Percentiles rank a stretch among this genome's conserved stretches.
Evolutionary conservation across 2,888 invertebrate species (phyloP).

Genomic region (Rotaria magnacalcarata): DNA sequence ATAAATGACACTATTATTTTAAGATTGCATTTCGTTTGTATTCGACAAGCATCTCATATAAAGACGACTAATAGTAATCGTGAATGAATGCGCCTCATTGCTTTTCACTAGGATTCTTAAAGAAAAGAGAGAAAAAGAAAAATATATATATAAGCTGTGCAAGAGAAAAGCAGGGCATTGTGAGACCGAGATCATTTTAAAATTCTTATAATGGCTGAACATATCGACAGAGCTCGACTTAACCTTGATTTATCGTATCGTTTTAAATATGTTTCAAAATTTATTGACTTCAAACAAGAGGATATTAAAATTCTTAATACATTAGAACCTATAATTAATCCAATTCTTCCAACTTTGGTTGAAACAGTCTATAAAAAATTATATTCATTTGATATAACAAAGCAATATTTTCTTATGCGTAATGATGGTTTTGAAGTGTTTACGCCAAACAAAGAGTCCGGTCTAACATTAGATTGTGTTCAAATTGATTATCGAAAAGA

Average conservation of each 20-base stretch:
- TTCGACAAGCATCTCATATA: too few species aligned
- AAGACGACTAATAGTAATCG: too few species aligned
- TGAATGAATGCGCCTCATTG: too few species aligned
- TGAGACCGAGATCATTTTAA: too few species aligned
- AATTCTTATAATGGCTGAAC: too few species aligned
- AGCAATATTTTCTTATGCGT: neutral
- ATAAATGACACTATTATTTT: too few species aligned
- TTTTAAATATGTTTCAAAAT: slow-evolving; percentile 36
- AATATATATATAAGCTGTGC: too few species aligned
- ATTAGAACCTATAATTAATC: neutral
- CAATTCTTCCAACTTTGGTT: neutral
- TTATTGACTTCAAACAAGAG: neutral
- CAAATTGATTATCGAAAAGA: neutral
- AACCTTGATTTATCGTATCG: neutral
- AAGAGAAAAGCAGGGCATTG: too few species aligned
- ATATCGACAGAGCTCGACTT: neutral
- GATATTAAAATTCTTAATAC: neutral
- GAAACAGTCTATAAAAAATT: neutral
- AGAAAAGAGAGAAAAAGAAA: too few species aligned
- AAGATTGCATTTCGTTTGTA: too few species aligned
- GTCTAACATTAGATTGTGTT: neutral
- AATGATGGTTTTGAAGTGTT: neutral
- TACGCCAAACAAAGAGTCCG: neutral
- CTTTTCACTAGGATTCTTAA: too few species aligned
- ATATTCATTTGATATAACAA: neutral